Conservation (phyloP, 2,113 vertebrate genomes). For the Marmota monax region DNA sequence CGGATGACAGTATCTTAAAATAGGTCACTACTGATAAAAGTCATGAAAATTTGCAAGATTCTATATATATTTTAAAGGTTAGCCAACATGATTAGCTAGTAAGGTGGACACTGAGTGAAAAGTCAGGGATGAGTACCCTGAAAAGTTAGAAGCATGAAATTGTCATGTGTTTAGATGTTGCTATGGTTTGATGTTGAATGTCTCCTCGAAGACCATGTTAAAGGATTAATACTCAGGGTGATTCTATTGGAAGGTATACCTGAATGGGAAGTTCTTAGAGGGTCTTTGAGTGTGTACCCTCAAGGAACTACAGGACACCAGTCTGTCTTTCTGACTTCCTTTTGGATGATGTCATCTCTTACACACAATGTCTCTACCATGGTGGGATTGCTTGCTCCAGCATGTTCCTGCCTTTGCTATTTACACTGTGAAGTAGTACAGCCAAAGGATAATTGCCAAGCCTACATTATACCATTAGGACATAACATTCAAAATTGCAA, state of each 20-base stretch:
- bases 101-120: neutral
- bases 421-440: neutral
- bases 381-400: neutral
- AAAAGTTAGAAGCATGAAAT: constrained; percentile 41
- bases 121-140: constrained; percentile 9
- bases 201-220: neutral
- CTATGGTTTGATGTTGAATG: neutral
- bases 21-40: neutral
- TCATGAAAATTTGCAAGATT: constrained; percentile 49
- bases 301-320: neutral
- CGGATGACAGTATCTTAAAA: neutral
- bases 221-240: neutral
- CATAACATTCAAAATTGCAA: neutral
- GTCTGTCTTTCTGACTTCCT: neutral
- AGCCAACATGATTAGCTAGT: constrained; percentile 17
- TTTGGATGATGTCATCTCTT: neutral
- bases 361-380: neutral
- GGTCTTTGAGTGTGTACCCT: neutral
- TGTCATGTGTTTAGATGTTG: neutral
- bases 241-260: too few species aligned
- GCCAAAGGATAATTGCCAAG: neutral
- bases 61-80: neutral
- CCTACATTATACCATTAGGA: neutral
- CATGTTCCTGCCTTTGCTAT: neutral
- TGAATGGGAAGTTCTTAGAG: neutral